phyloP scores from a whole-genome alignment of 2,113 vertebrate genomes.

The Psittacula cyanocephala region DNA sequence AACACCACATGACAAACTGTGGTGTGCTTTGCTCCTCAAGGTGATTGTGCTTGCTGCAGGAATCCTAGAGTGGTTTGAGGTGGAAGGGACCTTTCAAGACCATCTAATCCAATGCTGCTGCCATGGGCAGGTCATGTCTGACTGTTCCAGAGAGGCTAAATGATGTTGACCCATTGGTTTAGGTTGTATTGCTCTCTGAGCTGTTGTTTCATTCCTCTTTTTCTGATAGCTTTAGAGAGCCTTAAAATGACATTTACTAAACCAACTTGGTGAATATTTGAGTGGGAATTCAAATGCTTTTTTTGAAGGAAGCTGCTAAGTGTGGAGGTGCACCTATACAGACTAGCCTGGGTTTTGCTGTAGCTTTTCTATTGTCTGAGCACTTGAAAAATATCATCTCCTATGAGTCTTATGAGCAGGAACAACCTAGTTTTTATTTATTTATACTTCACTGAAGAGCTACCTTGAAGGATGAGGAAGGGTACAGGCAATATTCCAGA shows the following conservation, averaged over 20 bases:
- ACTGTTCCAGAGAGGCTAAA: neutral
- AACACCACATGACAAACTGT: fast-evolving
- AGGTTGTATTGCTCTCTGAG: neutral
- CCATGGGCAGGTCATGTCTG: fast-evolving
- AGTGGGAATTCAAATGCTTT: neutral
- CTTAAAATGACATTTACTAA: neutral
- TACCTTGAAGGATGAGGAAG: neutral
- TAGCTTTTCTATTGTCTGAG: neutral
- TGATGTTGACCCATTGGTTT: neutral
- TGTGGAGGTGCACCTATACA: neutral
- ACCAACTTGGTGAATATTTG: neutral
- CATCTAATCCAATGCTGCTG: no score
- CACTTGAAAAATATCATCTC: neutral
- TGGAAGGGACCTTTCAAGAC: neutral
- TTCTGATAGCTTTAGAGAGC: neutral
- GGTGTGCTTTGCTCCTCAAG: neutral
- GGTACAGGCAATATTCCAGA: neutral
- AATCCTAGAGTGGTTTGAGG: neutral
- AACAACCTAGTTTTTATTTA: neutral
- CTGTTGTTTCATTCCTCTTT: neutral
- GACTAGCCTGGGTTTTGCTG: neutral
- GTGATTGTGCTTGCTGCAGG: neutral
- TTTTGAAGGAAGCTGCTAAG: neutral
- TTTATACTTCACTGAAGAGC: neutral
- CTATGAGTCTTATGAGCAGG: neutral